A percentile compares a stretch with the other conserved stretches of the same genome.
phyloP scores from a whole-genome alignment of 2,888 invertebrate genomes.

The Drosophila peninsularis region DNA sequence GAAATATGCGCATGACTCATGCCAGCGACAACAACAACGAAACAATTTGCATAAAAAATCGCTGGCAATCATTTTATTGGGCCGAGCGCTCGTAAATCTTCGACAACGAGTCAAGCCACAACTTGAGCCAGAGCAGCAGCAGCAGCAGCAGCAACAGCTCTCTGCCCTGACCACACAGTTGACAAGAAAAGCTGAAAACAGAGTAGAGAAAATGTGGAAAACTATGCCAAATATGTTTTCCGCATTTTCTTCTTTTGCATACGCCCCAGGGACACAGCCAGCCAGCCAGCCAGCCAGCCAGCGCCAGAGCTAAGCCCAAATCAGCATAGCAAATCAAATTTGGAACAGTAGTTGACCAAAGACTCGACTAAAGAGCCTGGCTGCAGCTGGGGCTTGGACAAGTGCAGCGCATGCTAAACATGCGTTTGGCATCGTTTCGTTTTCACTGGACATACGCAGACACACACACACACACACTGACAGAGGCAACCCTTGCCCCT shows the following conservation, averaged over 20 bases:
- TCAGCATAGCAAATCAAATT: slow-evolving; percentile 78
- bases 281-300: slow-evolving; percentile 4
- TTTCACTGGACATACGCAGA: slow-evolving; percentile 42
- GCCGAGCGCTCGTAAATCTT: slow-evolving; percentile 83
- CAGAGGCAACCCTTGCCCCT: slow-evolving; percentile 6
- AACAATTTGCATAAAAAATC: slow-evolving; percentile 84
- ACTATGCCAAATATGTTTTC: slow-evolving; percentile 80
- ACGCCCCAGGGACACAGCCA: slow-evolving; percentile 61
- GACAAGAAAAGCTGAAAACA: slow-evolving; percentile 37
- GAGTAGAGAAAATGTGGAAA: slow-evolving; percentile 33
- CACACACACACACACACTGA: not conserved
- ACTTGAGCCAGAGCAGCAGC: slow-evolving; percentile 41
- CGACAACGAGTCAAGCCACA: slow-evolving; percentile 58
- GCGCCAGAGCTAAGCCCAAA: slow-evolving; percentile 48
- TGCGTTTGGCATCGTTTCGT: slow-evolving; percentile 80
- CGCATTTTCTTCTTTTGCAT: slow-evolving; percentile 70
- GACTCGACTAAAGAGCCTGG: slow-evolving; percentile 15
- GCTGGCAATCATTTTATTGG: slow-evolving; percentile 84
- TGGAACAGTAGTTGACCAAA: slow-evolving; percentile 74
- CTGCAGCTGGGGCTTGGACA: slow-evolving; percentile 42
- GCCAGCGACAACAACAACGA: slow-evolving; percentile 37
- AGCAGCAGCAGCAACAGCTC: slow-evolving; percentile 14
- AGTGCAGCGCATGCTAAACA: slow-evolving; percentile 77
- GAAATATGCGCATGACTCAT: slow-evolving; percentile 72
- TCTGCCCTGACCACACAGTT: slow-evolving; percentile 44